Evolutionary conservation across 2,888 invertebrate species (phyloP).

Genomic region (Cylindroiulus punctatus): DNA sequence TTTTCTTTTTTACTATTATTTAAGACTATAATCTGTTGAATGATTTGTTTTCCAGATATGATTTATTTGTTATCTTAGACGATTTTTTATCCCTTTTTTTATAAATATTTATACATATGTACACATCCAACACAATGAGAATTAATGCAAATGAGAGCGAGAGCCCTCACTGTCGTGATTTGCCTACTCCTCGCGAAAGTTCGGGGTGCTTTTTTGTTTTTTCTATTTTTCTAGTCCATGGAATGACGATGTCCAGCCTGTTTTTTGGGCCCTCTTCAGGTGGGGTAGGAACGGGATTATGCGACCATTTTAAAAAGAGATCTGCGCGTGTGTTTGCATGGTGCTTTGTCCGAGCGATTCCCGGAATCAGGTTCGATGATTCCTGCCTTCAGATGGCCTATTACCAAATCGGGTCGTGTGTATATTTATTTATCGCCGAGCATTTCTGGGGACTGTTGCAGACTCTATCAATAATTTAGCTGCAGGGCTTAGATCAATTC

Average conservation of each 20-base stretch:
- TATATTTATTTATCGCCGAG: not conserved
- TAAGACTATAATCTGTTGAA: not conserved
- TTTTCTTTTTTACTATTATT: not conserved
- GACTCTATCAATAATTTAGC: not conserved
- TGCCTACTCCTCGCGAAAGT: slow-evolving; percentile 14
- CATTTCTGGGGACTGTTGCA: not conserved
- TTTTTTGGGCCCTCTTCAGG: not conserved
- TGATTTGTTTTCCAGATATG: not conserved
- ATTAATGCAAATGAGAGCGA: not conserved
- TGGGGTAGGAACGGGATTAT: not conserved
- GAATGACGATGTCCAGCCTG: not conserved
- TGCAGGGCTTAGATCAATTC: not conserved
- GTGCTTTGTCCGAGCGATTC: not conserved
- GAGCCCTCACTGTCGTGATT: slow-evolving; percentile 1
- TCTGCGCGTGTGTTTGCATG: not conserved
- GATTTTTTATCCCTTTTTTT: not conserved
- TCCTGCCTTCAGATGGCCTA: slow-evolving; percentile 28
- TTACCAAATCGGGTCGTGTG: not conserved
- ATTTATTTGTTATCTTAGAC: not conserved
- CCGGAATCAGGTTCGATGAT: not conserved
- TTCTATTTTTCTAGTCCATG: not conserved
- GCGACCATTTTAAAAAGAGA: slow-evolving; percentile 38
- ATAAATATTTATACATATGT: slow-evolving; percentile 44
- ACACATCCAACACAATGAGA: slow-evolving; percentile 24
- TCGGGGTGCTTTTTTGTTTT: slow-evolving; percentile 31